Evolutionary conservation across 2,888 invertebrate species (phyloP).

Genomic region (Chloroclystis v-ata): DNA sequence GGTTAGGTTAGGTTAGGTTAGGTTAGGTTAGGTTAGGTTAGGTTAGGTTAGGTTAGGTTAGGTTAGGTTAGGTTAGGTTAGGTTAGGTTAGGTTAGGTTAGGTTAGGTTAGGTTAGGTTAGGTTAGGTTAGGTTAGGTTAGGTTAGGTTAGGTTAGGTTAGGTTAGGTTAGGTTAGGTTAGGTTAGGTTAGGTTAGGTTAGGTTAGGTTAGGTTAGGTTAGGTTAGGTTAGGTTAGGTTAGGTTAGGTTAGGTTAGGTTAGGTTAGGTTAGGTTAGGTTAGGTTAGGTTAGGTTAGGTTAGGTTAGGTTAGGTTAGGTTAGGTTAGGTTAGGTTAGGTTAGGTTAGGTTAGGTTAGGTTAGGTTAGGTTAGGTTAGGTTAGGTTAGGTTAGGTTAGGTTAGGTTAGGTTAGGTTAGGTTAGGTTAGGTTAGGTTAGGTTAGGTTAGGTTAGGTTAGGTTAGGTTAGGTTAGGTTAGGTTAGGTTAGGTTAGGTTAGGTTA

Average conservation of each 20-base stretch:
- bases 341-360: not conserved
- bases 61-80: not conserved
- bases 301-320: not conserved
- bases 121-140: not conserved
- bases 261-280: not conserved
- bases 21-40: not conserved
- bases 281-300: not conserved
- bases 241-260: not conserved
- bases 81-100: not conserved
- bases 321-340: not conserved
- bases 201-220: not conserved
- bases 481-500: not conserved
- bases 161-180: not conserved
- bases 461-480: not conserved
- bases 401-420: not conserved
- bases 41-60: not conserved
- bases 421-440: not conserved
- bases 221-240: not conserved
- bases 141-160: not conserved
- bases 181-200: not conserved
- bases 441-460: not conserved
- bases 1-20: not conserved
- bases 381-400: not conserved
- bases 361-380: not conserved
- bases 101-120: not conserved